Percentiles rank a stretch among this genome's conserved stretches.
Conservation (phyloP, 1,140 invertebrate genomes). For the Dryas iulia region DNA sequence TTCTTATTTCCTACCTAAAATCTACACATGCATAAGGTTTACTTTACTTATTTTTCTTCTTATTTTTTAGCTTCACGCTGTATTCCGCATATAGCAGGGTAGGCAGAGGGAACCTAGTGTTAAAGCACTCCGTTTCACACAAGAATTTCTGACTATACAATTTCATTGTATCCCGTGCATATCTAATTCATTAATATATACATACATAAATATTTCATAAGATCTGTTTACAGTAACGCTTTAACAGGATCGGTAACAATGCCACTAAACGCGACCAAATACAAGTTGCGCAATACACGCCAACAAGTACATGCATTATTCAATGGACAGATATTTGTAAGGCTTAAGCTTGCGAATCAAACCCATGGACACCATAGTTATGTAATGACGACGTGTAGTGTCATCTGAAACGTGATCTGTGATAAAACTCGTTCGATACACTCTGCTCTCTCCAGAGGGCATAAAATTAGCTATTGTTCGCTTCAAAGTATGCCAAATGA, state of each 20-base stretch:
- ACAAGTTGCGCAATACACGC: conserved; percentile 21
- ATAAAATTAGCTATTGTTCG: no score
- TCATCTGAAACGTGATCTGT: not conserved
- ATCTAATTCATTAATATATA: no score
- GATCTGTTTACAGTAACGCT: not conserved
- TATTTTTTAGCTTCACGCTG: no score
- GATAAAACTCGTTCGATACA: not conserved
- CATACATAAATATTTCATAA: not conserved
- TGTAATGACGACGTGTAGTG: not conserved
- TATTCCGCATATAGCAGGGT: no score
- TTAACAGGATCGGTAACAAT: conserved; percentile 17
- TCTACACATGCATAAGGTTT: no score
- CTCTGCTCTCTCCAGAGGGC: not conserved
- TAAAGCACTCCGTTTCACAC: no score
- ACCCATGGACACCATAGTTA: conserved; percentile 13
- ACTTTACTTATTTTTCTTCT: no score
- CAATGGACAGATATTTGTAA: conserved; percentile 28
- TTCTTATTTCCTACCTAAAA: no score
- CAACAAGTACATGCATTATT: conserved; percentile 36
- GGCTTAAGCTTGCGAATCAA: conserved; percentile 5
- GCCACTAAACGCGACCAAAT: conserved; percentile 29
- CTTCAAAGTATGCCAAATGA: no score
- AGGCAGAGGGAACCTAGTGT: no score
- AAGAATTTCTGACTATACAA: not conserved
- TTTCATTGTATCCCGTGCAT: no score